A percentile compares a stretch with the other conserved stretches of the same genome.
Conservation (phyloP, 1,140 invertebrate species). For the Drosophila bocki region DNA sequence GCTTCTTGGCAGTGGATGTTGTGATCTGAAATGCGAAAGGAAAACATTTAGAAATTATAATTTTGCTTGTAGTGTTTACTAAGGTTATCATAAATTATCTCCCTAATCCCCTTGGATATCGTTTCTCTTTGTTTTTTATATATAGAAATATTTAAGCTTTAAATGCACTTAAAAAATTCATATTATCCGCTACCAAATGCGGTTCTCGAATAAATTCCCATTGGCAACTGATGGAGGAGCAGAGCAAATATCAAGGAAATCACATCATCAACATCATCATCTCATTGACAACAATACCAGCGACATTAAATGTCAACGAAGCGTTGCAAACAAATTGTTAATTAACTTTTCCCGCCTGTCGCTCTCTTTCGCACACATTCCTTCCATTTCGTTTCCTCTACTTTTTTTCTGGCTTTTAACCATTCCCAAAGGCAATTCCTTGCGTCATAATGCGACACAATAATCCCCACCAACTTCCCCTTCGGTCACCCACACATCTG, state of each 20-base stretch:
- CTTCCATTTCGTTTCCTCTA: not conserved
- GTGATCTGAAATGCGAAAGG: slow-evolving; percentile 71
- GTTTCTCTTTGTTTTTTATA: no score
- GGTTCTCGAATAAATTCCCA: slow-evolving; percentile 5
- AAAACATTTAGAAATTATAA: slow-evolving; percentile 15
- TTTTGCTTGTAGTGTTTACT: slow-evolving; percentile 3
- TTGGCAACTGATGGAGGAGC: slow-evolving; percentile 9
- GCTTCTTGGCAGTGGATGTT: slow-evolving; percentile 84
- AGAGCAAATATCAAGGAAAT: slow-evolving; percentile 38
- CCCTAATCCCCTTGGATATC: not conserved
- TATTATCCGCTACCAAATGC: not conserved
- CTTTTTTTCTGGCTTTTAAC: not conserved
- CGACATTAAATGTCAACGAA: slow-evolving; percentile 48
- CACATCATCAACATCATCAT: slow-evolving; percentile 30
- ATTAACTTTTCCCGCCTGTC: slow-evolving; percentile 45
- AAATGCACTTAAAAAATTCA: not conserved
- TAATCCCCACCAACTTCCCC: slow-evolving; percentile 17
- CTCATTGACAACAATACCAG: slow-evolving; percentile 32
- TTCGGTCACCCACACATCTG: slow-evolving; percentile 39
- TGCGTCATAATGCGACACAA: slow-evolving; percentile 59
- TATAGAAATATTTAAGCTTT: not conserved
- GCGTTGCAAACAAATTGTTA: slow-evolving; percentile 40
- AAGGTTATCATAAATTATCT: slow-evolving; percentile 22
- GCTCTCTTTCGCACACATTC: not conserved
- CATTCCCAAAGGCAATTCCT: slow-evolving; percentile 52